Evolutionary conservation across 2,888 invertebrate genomes (phyloP).

Genomic region (Siphonodentalium dalli): DNA sequence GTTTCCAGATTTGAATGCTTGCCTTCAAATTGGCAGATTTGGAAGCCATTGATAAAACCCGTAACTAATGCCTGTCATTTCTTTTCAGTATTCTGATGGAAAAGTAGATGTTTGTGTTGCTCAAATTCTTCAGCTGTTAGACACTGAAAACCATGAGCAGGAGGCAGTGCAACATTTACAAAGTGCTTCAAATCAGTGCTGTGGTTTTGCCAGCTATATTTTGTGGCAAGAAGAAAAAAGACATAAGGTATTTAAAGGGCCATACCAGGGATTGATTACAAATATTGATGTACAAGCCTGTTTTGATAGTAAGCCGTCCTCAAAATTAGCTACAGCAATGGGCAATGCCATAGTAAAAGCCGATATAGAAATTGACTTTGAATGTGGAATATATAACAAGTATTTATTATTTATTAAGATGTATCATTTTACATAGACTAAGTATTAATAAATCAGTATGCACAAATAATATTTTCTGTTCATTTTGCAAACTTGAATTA

Average conservation of each 20-base stretch:
- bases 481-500: too few species aligned
- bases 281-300: not conserved
- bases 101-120: conserved; percentile 54
- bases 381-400: not conserved
- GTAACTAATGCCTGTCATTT: too few species aligned
- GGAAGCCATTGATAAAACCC: too few species aligned
- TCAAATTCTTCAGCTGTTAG: conserved; percentile 49
- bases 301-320: not conserved
- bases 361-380: not conserved
- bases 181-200: conserved; percentile 40
- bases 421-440: too few species aligned
- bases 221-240: conserved; percentile 40
- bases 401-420: not conserved
- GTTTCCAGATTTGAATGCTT: too few species aligned
- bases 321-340: too few species aligned
- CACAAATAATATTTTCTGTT: too few species aligned
- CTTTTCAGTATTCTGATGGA: conserved; percentile 39
- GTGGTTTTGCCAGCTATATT: conserved; percentile 45
- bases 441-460: too few species aligned
- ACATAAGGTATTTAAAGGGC: conserved; percentile 15
- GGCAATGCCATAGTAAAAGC: not conserved
- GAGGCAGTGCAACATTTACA: conserved; percentile 41
- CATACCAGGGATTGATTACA: not conserved
- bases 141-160: conserved; percentile 35
- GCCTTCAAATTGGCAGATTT: too few species aligned